Evolutionary conservation across 1,140 invertebrate genomes (phyloP).

Genomic region (Calycopis cecrops): DNA sequence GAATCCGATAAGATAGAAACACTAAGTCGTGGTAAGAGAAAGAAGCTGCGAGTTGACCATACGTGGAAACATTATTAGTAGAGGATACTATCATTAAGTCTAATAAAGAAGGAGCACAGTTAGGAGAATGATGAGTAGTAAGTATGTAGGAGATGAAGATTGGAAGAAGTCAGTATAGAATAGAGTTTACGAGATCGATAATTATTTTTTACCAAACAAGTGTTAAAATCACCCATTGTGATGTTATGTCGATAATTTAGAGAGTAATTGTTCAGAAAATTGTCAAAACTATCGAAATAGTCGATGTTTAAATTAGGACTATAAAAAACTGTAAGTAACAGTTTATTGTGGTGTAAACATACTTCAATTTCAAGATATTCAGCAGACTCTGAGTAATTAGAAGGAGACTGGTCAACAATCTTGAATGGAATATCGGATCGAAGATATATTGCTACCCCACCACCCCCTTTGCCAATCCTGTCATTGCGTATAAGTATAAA

Average conservation of each 20-base stretch:
- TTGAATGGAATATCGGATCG: not conserved
- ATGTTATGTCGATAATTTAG: not conserved
- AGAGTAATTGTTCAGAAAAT: not conserved
- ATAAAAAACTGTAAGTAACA: not conserved
- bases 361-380: not conserved
- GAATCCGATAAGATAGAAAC: too few species aligned
- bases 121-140: not conserved
- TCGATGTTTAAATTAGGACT: not conserved
- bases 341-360: not conserved
- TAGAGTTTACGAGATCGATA: not conserved
- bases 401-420: not conserved
- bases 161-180: not conserved
- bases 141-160: too few species aligned
- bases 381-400: not conserved
- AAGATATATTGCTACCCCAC: not conserved
- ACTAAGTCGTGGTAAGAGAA: too few species aligned
- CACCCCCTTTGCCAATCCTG: slow-evolving; percentile 2
- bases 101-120: not conserved
- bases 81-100: not conserved
- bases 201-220: not conserved
- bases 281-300: not conserved
- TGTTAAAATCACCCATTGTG: not conserved
- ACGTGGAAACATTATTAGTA: not conserved
- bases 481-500: not conserved
- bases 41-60: not conserved